A percentile compares a stretch with the other conserved stretches of the same genome.
Evolutionary conservation across 2,113 vertebrate species (phyloP).

Genomic region (Nerophis ophidion): DNA sequence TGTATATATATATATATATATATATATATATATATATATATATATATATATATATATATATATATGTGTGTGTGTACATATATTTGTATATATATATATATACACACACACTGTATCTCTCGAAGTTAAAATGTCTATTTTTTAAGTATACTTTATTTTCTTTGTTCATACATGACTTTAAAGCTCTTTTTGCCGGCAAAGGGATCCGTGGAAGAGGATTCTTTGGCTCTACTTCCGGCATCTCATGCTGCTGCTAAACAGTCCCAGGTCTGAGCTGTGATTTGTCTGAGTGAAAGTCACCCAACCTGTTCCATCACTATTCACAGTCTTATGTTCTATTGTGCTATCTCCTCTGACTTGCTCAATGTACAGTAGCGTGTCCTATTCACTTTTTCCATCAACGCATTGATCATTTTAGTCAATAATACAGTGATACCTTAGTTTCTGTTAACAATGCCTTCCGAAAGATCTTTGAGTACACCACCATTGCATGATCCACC

Average conservation of each 20-base stretch:
- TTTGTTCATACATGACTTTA: slow-evolving; percentile 52
- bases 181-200: slow-evolving; percentile 60
- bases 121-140: background rate
- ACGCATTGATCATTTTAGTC: no score
- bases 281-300: slow-evolving; percentile 39
- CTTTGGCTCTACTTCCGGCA: slow-evolving; percentile 66
- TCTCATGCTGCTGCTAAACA: slow-evolving; percentile 64
- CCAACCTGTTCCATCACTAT: slow-evolving; percentile 11
- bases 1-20: no score
- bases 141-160: background rate
- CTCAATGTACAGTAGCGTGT: slow-evolving; percentile 8
- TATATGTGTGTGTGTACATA: no score
- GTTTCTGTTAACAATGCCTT: no score
- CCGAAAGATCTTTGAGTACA: background rate
- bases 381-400: slow-evolving; percentile 6
- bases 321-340: slow-evolving; percentile 22
- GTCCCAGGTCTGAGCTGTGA: slow-evolving; percentile 73
- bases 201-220: slow-evolving; percentile 75
- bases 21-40: no score
- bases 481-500: slow-evolving; percentile 26
- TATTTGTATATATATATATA: no score
- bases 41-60: no score
- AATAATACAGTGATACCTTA: no score
- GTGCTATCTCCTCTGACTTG: slow-evolving; percentile 31
- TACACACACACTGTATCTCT: no score